A percentile compares a stretch with the other conserved stretches of the same genome.
These are phyloP conservation scores for Himalopsyche phryganea DNA, from an alignment of 1,140 invertebrate species.

Conservation along the genomic window DNA sequence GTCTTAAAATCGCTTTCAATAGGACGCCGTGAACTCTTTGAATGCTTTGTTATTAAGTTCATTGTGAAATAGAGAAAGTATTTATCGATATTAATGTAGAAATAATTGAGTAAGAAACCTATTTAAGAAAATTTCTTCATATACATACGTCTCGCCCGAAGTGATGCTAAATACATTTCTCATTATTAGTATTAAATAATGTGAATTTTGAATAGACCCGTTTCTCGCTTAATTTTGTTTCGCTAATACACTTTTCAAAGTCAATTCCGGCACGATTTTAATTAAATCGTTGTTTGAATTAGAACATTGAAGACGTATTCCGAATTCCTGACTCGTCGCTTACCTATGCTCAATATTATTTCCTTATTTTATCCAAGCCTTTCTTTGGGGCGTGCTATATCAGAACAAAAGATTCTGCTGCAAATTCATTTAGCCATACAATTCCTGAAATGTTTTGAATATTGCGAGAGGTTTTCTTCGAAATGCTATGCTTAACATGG, in stretches of 20 bases:
- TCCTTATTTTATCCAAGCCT: slow-evolving; percentile 13
- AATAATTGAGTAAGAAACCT: too few relatives aligned
- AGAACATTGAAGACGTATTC: slow-evolving; percentile 28
- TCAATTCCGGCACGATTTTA: slow-evolving; percentile 25
- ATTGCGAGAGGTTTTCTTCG: neutral
- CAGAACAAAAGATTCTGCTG: slow-evolving; percentile 6
- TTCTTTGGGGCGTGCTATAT: neutral
- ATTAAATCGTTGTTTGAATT: slow-evolving; percentile 34
- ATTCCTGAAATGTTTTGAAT: slow-evolving; percentile 15
- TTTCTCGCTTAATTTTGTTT: slow-evolving; percentile 1
- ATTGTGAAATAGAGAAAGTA: too few relatives aligned
- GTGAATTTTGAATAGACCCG: too few relatives aligned
- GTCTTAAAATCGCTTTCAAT: too few relatives aligned
- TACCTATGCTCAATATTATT: neutral
- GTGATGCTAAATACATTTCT: too few relatives aligned
- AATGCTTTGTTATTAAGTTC: too few relatives aligned
- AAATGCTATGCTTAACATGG: too few relatives aligned
- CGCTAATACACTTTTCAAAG: slow-evolving; percentile 19
- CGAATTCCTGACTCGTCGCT: slow-evolving; percentile 8
- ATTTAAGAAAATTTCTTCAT: too few relatives aligned
- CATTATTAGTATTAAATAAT: too few relatives aligned
- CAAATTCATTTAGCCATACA: slow-evolving; percentile 8
- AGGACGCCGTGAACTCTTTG: too few relatives aligned
- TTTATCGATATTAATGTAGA: too few relatives aligned
- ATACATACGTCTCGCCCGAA: too few relatives aligned